A percentile compares a stretch with the other conserved stretches of the same genome.
Conservation (phyloP, 2,113 vertebrate genomes). For the Dryoscopus gambensis region DNA sequence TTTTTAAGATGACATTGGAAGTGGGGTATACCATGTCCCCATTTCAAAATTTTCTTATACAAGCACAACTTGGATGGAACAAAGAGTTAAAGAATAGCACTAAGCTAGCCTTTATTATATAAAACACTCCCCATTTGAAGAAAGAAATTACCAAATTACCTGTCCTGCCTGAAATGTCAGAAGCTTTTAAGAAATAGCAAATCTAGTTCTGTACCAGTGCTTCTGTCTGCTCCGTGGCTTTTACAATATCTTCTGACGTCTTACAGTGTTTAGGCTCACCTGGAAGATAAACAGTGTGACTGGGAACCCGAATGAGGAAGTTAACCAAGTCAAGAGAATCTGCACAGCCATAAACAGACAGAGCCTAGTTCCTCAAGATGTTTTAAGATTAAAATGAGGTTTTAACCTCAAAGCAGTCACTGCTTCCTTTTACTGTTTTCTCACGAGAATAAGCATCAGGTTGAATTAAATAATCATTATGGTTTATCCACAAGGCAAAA, state of each 20-base stretch:
- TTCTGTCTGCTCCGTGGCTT: conserved; percentile 59
- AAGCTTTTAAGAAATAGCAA: conserved; percentile 27
- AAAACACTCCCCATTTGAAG: neutral
- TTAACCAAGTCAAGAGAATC: neutral
- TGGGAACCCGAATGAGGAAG: neutral
- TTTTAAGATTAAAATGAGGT: neutral
- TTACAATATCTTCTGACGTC: conserved; percentile 63
- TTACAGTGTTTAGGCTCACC: conserved; percentile 67
- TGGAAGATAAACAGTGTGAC: conserved; percentile 46
- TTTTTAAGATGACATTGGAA: neutral
- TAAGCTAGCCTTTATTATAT: neutral
- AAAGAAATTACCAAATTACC: conserved; percentile 59
- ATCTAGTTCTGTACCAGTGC: conserved; percentile 63
- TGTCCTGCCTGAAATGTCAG: conserved; percentile 58
- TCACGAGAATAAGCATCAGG: neutral
- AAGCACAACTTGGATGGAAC: neutral
- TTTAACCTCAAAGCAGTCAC: neutral
- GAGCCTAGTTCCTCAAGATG: neutral
- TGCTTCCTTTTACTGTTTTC: neutral
- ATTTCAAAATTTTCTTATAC: neutral
- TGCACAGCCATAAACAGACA: neutral
- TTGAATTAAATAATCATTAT: neutral
- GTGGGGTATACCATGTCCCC: neutral
- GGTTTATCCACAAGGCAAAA: neutral
- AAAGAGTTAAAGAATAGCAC: neutral